Evolutionary conservation across 2,797 vertebrate genomes (phyloP).

Genomic region (Rhinatrema bivittatum): DNA sequence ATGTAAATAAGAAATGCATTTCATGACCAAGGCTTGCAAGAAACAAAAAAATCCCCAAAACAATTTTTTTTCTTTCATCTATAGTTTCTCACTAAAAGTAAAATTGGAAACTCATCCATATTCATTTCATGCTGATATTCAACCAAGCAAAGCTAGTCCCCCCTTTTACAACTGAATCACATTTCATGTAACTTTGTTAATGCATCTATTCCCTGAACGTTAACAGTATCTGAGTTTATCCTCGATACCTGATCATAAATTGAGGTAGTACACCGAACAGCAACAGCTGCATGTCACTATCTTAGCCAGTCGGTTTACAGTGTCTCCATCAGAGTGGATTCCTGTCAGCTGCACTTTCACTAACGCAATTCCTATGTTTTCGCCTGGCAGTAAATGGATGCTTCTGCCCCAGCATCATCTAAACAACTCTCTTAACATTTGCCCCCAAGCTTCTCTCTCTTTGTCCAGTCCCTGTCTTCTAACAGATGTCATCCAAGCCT

Average conservation of each 20-base stretch:
- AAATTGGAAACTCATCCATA: too few relatives aligned
- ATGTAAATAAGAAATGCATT: too few relatives aligned
- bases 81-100: too few relatives aligned
- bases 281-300: constrained; percentile 41
- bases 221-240: constrained; percentile 14
- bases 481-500: constrained; percentile 92
- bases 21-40: too few relatives aligned
- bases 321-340: constrained; percentile 47
- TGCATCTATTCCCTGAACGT: constrained; percentile 34
- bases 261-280: constrained; percentile 6
- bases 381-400: constrained; percentile 66
- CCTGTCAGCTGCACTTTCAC: constrained; percentile 53
- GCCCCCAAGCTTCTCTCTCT: constrained; percentile 71
- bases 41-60: too few relatives aligned
- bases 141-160: constrained; percentile 24
- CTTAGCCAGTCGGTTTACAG: constrained; percentile 26
- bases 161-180: constrained; percentile 17
- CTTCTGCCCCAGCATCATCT: constrained; percentile 57
- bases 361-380: constrained; percentile 63
- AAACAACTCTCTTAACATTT: constrained; percentile 86
- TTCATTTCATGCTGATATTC: too few relatives aligned
- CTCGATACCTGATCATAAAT: constrained; percentile 36
- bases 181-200: constrained; percentile 36
- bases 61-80: too few relatives aligned
- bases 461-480: constrained; percentile 87